Base-by-base conservation (phyloP, 2,888 invertebrate species). In the Polyommatus iphigenia region DNA sequence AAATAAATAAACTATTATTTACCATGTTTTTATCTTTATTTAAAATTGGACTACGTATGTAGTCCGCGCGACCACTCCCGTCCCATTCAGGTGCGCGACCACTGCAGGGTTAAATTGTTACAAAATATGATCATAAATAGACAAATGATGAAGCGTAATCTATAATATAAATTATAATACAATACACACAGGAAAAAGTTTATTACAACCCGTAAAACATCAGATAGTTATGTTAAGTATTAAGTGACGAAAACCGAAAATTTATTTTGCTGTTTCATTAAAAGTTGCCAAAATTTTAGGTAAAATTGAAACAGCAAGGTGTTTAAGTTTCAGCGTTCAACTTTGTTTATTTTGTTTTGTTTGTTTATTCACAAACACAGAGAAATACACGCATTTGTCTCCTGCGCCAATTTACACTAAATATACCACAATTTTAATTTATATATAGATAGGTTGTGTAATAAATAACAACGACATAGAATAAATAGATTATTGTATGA, bases 271-370 rank as follows among this genome's bases (percentile, higher is more conserved):
- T 6, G 29, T 29, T 67, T 67, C 67, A 67, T 29, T 29, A 5
- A 29, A 29, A 15, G 29, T 67, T 67, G 67, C 15, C 29, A 15
- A 67, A 29, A 29, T 29, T 67, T 5, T 29, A 54, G 54, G 54
- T 54, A 54, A 24, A 62, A 24, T 62, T 20, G 13, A 59, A 62
- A 62, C 24, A 13, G 59, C 20, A 20, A 59, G 3, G 24, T 62
- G 24, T 62, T 62, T 29, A 5, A 29, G 67, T 32, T 67, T 67
- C 29, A 67, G 67, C 15, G 29, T 67, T 67, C 24, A 59, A 59
- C 20, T 59, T 62, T 24, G 62, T 62, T 62, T 62, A 62, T 62
- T 62, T 62, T 24, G 62, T 62, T 62, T 24, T 24, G 62, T 62
- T 62, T 62, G 62, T 62, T 29, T 67, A 67, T 67, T 67, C 15